Percentiles rank a stretch among this genome's conserved stretches.
These are phyloP conservation scores for Thelaira solivaga DNA, from an alignment of 2,888 invertebrate species.

Conservation along the genomic window DNA sequence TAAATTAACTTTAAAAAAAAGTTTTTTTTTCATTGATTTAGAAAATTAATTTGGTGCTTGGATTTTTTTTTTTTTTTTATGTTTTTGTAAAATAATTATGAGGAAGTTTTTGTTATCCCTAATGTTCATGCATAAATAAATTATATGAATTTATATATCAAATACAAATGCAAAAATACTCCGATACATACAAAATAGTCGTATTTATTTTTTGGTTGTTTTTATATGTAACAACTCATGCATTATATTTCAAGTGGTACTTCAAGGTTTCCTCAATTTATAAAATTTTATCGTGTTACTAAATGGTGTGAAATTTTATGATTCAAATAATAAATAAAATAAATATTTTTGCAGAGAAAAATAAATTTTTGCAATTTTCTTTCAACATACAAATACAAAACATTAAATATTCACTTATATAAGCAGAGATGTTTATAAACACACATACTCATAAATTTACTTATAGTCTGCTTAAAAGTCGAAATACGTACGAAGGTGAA, in stretches of 20 bases:
- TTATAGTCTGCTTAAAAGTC: too few species aligned
- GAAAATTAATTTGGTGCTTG: too few species aligned
- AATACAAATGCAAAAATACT: neutral
- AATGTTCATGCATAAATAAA: too few species aligned
- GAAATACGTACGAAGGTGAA: too few species aligned
- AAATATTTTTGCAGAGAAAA: constrained; percentile 46
- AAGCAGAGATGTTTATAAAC: too few species aligned
- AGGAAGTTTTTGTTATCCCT: too few species aligned
- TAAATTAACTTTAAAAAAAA: too few species aligned
- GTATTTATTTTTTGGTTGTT: neutral
- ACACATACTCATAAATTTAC: neutral
- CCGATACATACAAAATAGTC: neutral
- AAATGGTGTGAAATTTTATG: constrained; percentile 56
- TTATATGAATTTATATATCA: too few species aligned
- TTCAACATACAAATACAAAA: constrained; percentile 3
- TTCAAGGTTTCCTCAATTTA: constrained; percentile 62
- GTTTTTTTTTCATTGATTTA: too few species aligned
- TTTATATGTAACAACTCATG: constrained; percentile 53
- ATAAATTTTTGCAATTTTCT: constrained; percentile 34
- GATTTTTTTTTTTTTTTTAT: too few species aligned
- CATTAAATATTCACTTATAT: constrained; percentile 4
- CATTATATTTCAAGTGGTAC: constrained; percentile 57
- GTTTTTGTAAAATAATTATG: too few species aligned
- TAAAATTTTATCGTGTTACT: constrained; percentile 47
- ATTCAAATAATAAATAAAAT: constrained; percentile 44